Evolutionary conservation across 2,113 vertebrate species (phyloP).

Genomic region (Carassius carassius): DNA sequence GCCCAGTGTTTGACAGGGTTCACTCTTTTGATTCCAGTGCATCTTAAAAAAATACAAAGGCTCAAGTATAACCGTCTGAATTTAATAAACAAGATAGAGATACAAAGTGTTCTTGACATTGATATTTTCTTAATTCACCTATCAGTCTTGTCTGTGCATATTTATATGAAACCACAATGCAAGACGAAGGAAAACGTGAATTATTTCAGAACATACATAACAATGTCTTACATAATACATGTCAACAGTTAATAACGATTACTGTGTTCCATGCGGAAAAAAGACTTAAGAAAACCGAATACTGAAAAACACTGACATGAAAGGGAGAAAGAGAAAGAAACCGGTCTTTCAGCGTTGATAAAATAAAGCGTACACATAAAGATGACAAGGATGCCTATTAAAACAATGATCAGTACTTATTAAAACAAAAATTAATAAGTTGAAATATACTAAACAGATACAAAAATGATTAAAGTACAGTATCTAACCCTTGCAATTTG

Average conservation of each 20-base stretch:
- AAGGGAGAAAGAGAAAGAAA: constrained; percentile 62
- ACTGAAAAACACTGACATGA: constrained; percentile 85
- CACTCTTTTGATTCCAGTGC: too few relatives aligned
- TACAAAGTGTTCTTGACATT: constrained; percentile 79
- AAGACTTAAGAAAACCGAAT: constrained; percentile 84
- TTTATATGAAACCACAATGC: constrained; percentile 81
- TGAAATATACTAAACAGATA: constrained; percentile 68
- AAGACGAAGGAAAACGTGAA: constrained; percentile 73
- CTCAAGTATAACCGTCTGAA: constrained; percentile 76
- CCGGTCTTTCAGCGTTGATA: constrained; percentile 74
- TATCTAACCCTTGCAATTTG: constrained; percentile 73
- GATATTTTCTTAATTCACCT: constrained; percentile 74
- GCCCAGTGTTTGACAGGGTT: too few relatives aligned
- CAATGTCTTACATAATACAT: constrained; percentile 83
- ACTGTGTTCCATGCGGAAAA: constrained; percentile 91
- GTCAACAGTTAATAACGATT: constrained; percentile 88
- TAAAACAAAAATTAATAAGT: constrained; percentile 80
- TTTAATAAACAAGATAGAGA: constrained; percentile 83
- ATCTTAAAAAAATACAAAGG: constrained; percentile 3
- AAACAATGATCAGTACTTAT: constrained; percentile 70
- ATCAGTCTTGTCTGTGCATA: constrained; percentile 78
- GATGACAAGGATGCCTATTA: constrained; percentile 75
- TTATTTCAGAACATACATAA: constrained; percentile 86
- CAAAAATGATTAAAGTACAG: constrained; percentile 70
- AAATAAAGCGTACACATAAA: constrained; percentile 93